A percentile compares a stretch with the other conserved stretches of the same genome.
phyloP scores from a whole-genome alignment of 2,888 invertebrate species.

The Andrena minutula region DNA sequence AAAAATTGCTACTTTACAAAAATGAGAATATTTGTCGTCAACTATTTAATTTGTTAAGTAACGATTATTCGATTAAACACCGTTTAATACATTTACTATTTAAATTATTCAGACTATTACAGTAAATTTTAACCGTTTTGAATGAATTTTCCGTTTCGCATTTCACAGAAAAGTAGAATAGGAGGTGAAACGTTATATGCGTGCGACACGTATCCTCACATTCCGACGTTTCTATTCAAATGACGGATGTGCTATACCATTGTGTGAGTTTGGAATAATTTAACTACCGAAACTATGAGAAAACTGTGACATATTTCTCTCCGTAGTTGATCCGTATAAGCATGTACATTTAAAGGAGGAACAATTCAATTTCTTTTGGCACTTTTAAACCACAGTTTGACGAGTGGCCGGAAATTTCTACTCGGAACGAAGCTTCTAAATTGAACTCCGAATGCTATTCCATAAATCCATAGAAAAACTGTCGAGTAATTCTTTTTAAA shows the following conservation, averaged over 20 bases:
- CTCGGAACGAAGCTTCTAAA: neutral
- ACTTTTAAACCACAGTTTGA: slow-evolving; percentile 3
- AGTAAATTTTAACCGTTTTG: neutral
- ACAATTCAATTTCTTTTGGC: too few species aligned
- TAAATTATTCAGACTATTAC: neutral
- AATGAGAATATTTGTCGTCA: too few species aligned
- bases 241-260: neutral
- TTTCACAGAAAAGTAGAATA: neutral
- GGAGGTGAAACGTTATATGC: slow-evolving; percentile 7
- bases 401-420: neutral
- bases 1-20: too few species aligned
- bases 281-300: too few species aligned
- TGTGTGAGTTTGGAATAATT: too few species aligned
- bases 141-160: neutral
- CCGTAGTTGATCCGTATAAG: too few species aligned
- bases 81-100: neutral
- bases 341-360: too few species aligned
- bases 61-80: too few species aligned
- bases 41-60: too few species aligned
- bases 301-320: too few species aligned
- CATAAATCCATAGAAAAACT: neutral
- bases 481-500: neutral
- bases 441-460: neutral
- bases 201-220: slow-evolving; percentile 1
- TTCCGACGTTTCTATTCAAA: slow-evolving; percentile 8